Evolutionary conservation across 64 coral and sea anemone species (phyloP), one percentile per base, ranked within the genome.

Genomic region (Astreopora myriophthalma): DNA sequence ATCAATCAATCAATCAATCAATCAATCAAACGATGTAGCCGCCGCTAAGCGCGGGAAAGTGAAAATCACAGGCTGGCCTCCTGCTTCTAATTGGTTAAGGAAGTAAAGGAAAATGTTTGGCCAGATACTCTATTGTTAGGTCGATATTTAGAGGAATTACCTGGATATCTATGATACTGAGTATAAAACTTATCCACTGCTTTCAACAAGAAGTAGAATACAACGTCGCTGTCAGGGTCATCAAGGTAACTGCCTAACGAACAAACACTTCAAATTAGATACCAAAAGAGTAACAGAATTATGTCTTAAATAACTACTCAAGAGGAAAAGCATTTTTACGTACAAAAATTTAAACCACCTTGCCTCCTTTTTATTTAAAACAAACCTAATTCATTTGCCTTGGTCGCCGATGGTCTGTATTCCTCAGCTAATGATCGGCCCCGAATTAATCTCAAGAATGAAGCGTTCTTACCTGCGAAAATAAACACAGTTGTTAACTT

Each of bases 121-220:
- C 66, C n/a, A 69, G 30, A 20, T 3, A n/a, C 10, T 33, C 9
- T 8, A 13, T 12, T 30, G 29, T 5, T 6, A 34, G 32, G 32
- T 6, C 2, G 6, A 10, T 22, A 33, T 36, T 46, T 46, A 4
- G 33, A 5, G 23, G 29, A 22, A 0, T 30, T 71, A 48, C 84
- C 97, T 93, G 97, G 97, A 65, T 95, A 96, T 85, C 94, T 86
- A 46, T 88, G 89, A 60, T 95, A 91, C 23, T 95, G 94, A 20
- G 68, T 73, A 32, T 95, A 94, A 80, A 99, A 99, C 39, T 82
- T 93, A 63, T 99, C 94, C 26, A 92, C 94, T 35, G 97, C 97
- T 85, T 94, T 95, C n/a, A 99, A 63, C 17, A 99, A 82, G 12
- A 99, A 85, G 35, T 99, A 99, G 69, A 96, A 99, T 6, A 96